Evolutionary conservation across 2,888 invertebrate species (phyloP).

Genomic region (Pseudococcus viburni): DNA sequence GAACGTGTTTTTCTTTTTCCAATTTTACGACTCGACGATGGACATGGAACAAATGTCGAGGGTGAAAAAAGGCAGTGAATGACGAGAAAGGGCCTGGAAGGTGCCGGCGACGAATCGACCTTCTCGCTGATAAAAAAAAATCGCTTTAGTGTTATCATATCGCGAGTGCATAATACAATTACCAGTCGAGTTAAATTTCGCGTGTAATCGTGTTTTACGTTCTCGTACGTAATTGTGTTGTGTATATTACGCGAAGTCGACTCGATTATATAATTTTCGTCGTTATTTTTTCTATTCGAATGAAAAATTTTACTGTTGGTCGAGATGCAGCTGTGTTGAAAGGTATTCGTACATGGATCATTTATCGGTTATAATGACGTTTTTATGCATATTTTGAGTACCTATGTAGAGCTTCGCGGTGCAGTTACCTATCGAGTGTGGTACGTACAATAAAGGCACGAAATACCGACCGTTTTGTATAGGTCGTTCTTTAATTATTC

Average conservation of each 20-base stretch:
- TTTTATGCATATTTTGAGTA: neutral
- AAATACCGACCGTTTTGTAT: neutral
- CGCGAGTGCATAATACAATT: neutral
- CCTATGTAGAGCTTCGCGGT: neutral
- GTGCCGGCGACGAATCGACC: neutral
- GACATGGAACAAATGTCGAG: neutral
- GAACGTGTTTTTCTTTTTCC: neutral
- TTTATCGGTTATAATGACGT: neutral
- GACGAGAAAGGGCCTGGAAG: too few species aligned
- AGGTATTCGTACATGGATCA: neutral
- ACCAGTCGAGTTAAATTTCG: neutral
- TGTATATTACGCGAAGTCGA: neutral
- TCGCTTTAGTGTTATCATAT: neutral
- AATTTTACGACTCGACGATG: neutral
- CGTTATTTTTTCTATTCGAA: neutral
- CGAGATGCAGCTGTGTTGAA: neutral
- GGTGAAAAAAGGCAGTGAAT: neutral
- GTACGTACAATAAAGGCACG: neutral
- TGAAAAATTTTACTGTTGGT: neutral
- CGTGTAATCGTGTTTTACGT: neutral
- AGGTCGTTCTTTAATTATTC: neutral
- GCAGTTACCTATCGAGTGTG: neutral
- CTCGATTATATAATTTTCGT: neutral
- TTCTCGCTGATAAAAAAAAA: neutral
- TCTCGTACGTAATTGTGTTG: slow-evolving; percentile 9